phyloP scores from a whole-genome alignment of 2,888 invertebrate genomes.

The Ferdinandea cuprea region DNA sequence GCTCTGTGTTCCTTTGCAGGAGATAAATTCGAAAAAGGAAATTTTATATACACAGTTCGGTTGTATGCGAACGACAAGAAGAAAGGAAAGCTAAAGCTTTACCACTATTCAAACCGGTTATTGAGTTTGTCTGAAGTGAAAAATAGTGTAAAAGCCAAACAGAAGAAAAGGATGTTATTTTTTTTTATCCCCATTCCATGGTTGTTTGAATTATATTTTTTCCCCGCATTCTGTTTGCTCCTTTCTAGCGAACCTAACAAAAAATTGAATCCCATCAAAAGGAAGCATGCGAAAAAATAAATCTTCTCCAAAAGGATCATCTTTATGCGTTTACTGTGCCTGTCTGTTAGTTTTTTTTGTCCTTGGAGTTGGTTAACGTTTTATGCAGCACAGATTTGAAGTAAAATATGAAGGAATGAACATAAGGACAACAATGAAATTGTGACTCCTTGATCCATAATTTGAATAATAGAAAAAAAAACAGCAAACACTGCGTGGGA shows the following conservation, averaged over 20 bases:
- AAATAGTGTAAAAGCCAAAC: constrained; percentile 73
- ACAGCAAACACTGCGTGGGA: constrained; percentile 25
- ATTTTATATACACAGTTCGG: constrained; percentile 48
- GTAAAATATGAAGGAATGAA: constrained; percentile 1
- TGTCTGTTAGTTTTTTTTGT: too few relatives aligned
- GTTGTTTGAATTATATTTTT: constrained; percentile 17
- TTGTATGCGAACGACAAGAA: constrained; percentile 11
- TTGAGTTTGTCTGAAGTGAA: constrained; percentile 74
- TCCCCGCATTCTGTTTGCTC: background rate
- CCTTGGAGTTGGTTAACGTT: constrained; percentile 48
- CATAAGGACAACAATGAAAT: constrained; percentile 56
- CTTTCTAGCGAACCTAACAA: constrained; percentile 9
- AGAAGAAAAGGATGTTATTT: constrained; percentile 59
- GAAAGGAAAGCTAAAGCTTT: constrained; percentile 44
- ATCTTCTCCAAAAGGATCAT: constrained; percentile 46
- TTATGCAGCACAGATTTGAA: constrained; percentile 50
- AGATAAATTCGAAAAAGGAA: constrained; percentile 66
- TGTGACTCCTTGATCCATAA: constrained; percentile 64
- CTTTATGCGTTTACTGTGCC: constrained; percentile 51
- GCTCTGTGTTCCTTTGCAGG: constrained; percentile 50
- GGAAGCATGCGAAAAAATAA: constrained; percentile 6
- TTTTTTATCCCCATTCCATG: constrained; percentile 10
- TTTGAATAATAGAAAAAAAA: constrained; percentile 47
- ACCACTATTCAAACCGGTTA: constrained; percentile 68
- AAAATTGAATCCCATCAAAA: constrained; percentile 39